A percentile compares a stretch with the other conserved stretches of the same genome.
Conservation (phyloP, 1,140 invertebrate species). For the Drosophila equinoxialis region DNA sequence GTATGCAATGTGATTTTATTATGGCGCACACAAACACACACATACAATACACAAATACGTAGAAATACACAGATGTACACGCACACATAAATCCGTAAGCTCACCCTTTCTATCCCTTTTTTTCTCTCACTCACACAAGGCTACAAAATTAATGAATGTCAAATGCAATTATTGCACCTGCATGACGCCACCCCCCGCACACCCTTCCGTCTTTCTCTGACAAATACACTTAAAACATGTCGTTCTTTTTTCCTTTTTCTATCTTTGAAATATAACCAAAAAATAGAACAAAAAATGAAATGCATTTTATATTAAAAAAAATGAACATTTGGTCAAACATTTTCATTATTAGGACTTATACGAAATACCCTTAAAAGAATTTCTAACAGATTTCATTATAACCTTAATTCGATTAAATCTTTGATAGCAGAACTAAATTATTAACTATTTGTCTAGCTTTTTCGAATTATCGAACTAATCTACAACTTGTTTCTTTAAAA, state of each 20-base stretch:
- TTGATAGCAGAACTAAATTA: too few species aligned
- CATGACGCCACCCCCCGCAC: constrained; percentile 34
- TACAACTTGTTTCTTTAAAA: too few species aligned
- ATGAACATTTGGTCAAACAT: not conserved
- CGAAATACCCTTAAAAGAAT: not conserved
- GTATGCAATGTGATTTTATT: constrained; percentile 63
- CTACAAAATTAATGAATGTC: constrained; percentile 71
- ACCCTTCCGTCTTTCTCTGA: not conserved
- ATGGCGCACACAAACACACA: constrained; percentile 1
- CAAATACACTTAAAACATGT: constrained; percentile 21
- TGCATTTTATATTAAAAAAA: not conserved
- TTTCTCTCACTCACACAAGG: not conserved
- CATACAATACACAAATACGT: too few species aligned
- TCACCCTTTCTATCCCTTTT: not conserved
- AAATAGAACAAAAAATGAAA: not conserved
- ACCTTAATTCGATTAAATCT: too few species aligned
- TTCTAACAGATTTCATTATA: not conserved
- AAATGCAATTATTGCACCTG: constrained; percentile 77
- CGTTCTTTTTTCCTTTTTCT: constrained; percentile 8
- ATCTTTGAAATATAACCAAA: not conserved
- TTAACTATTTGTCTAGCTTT: too few species aligned
- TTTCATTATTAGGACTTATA: not conserved
- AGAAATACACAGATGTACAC: not conserved
- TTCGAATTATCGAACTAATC: too few species aligned
- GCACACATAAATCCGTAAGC: not conserved